phyloP scores from a whole-genome alignment of 2,797 vertebrate species.

The Gallinago solitaria region DNA sequence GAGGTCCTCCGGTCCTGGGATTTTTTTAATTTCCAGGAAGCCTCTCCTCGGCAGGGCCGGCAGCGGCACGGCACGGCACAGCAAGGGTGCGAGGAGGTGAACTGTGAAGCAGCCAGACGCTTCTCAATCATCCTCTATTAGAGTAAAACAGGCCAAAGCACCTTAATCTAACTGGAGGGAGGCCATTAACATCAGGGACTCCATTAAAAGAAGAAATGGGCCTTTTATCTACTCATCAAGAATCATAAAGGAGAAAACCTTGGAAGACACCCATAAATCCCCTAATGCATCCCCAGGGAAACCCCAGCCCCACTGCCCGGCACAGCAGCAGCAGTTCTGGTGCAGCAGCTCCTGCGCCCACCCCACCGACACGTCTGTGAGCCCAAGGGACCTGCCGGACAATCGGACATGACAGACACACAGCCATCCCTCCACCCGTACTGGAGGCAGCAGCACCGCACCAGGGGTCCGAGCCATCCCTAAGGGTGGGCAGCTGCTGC shows the following conservation, averaged over 20 bases:
- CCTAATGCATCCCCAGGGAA: neutral
- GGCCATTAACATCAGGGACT: conserved; percentile 10
- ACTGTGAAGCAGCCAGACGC: neutral
- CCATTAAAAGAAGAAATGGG: conserved; percentile 7
- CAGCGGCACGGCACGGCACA: neutral
- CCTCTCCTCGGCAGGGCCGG: neutral
- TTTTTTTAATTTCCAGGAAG: neutral
- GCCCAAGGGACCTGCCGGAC: neutral
- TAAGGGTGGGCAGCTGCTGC: neutral
- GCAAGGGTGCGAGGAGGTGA: neutral
- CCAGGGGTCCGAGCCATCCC: neutral
- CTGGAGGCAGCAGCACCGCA: neutral
- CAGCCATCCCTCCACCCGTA: neutral
- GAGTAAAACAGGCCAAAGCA: neutral
- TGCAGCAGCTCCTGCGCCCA: fast-evolving
- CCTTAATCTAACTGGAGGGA: conserved; percentile 13
- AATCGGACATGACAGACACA: fast-evolving
- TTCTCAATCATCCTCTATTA: conserved; percentile 3
- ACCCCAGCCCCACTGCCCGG: neutral
- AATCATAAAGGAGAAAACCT: neutral
- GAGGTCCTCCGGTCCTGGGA: neutral
- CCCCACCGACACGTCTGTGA: neutral
- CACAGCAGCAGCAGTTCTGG: fast-evolving
- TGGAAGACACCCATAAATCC: neutral
- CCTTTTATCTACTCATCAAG: conserved; percentile 33